phyloP scores from a whole-genome alignment of 35 echinoderm and acorn worm species.

The Diadema setosum region DNA sequence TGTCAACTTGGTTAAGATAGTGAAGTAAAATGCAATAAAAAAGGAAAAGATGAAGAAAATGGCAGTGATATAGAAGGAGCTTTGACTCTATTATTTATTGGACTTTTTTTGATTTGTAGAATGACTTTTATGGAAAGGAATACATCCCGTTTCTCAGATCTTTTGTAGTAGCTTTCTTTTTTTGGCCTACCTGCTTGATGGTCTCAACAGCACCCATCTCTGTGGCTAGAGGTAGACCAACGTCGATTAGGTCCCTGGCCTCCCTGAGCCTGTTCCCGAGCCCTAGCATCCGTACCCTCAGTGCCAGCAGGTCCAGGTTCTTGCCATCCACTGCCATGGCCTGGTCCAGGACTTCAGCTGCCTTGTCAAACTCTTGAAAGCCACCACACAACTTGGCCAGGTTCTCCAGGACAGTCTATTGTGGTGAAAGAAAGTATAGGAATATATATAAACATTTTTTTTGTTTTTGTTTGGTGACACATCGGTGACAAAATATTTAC shows the following conservation, averaged over 20 bases:
- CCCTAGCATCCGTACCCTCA: constrained; percentile 20
- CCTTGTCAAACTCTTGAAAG: constrained; percentile 34
- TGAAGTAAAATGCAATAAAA: too few species aligned
- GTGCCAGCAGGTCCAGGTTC: constrained; percentile 22
- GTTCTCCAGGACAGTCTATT: constrained; percentile 58
- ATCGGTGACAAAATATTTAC: not conserved
- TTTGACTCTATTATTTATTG: too few species aligned
- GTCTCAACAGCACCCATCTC: not conserved
- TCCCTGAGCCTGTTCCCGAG: constrained; percentile 16
- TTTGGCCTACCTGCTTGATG: not conserved
- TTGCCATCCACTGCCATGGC: not conserved
- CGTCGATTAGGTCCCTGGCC: constrained; percentile 3
- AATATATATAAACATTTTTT: not conserved
- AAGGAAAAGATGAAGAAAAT: too few species aligned
- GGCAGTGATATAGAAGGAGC: too few species aligned
- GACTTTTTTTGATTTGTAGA: too few species aligned
- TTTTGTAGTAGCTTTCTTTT: not conserved
- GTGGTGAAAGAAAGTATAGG: not conserved
- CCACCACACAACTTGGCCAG: constrained; percentile 31
- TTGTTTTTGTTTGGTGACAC: not conserved
- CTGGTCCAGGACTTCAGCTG: not conserved
- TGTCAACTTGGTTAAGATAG: too few species aligned
- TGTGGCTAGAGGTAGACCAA: not conserved
- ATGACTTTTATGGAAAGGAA: not conserved
- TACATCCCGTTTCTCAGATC: not conserved